Percentiles rank a stretch among this genome's conserved stretches.
Evolutionary conservation across 2,113 vertebrate species (phyloP).

Genomic region (Microtus richardsoni): DNA sequence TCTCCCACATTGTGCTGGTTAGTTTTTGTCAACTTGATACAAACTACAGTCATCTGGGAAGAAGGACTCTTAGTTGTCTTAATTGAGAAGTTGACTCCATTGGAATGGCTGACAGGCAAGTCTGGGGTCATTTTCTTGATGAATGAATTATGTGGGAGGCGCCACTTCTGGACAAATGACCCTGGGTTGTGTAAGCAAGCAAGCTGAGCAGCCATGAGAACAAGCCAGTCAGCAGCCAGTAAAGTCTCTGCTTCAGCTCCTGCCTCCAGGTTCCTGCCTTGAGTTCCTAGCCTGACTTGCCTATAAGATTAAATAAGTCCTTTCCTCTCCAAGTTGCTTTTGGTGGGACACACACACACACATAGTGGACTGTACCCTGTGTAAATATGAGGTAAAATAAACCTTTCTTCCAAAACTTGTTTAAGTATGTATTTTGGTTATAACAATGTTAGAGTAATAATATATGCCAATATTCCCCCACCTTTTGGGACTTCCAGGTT

Average conservation of each 20-base stretch:
- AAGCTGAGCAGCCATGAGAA: neutral
- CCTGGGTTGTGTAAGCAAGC: neutral
- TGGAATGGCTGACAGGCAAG: neutral
- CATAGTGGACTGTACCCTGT: neutral
- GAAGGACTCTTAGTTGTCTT: neutral
- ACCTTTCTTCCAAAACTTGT: neutral
- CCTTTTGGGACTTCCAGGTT: neutral
- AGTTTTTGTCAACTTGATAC: neutral
- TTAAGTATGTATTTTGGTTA: neutral
- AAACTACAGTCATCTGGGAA: neutral
- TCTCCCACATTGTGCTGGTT: neutral
- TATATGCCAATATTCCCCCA: neutral
- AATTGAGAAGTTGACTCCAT: neutral
- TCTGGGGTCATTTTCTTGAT: neutral
- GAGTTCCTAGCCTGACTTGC: neutral
- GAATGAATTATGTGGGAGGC: neutral
- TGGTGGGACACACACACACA: neutral
- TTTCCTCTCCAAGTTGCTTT: neutral
- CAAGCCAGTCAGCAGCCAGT: neutral
- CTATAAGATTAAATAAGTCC: neutral
- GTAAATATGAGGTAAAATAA: neutral
- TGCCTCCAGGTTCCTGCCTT: neutral
- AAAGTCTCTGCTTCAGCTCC: neutral
- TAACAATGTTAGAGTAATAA: neutral
- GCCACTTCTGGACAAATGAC: neutral